phyloP scores from a whole-genome alignment of 2,888 invertebrate genomes.

The Amphipoea lucens region DNA sequence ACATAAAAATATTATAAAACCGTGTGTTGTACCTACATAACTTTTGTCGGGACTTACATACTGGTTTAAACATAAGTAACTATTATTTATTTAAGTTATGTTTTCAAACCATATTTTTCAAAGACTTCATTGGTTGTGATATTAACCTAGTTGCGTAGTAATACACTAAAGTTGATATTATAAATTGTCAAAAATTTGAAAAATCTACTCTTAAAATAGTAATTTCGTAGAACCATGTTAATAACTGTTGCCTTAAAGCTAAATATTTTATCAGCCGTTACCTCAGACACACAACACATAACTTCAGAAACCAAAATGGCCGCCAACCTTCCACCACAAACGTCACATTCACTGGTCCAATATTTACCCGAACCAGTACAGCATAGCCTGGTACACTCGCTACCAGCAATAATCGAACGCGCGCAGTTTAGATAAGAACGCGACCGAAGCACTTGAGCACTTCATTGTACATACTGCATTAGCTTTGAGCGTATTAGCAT shows the following conservation, averaged over 20 bases:
- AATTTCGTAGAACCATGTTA: not conserved
- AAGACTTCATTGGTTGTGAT: not conserved
- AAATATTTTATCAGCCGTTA: slow-evolving; percentile 5
- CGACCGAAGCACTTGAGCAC: slow-evolving; percentile 49
- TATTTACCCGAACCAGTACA: slow-evolving; percentile 28
- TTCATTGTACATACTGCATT: slow-evolving; percentile 58
- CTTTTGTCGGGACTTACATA: not conserved
- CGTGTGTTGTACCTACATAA: slow-evolving; percentile 3
- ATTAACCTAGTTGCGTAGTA: not conserved
- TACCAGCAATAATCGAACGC: slow-evolving; percentile 55
- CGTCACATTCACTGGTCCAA: slow-evolving; percentile 6
- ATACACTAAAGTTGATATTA: not conserved
- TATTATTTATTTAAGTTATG: not conserved
- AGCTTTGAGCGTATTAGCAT: slow-evolving; percentile 58
- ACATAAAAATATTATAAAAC: slow-evolving; percentile 23
- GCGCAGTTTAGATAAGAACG: slow-evolving; percentile 59
- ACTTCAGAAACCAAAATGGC: slow-evolving; percentile 25
- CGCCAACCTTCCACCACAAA: not conserved
- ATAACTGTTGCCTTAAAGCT: not conserved
- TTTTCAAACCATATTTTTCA: not conserved
- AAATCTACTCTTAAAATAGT: not conserved
- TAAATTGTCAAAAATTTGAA: not conserved
- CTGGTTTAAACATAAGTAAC: not conserved
- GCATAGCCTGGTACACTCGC: slow-evolving; percentile 41
- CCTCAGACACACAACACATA: not conserved